Evolutionary conservation across 92 coral and sea anemone species (phyloP).

Genomic region (Isaurus tuberculatus): DNA sequence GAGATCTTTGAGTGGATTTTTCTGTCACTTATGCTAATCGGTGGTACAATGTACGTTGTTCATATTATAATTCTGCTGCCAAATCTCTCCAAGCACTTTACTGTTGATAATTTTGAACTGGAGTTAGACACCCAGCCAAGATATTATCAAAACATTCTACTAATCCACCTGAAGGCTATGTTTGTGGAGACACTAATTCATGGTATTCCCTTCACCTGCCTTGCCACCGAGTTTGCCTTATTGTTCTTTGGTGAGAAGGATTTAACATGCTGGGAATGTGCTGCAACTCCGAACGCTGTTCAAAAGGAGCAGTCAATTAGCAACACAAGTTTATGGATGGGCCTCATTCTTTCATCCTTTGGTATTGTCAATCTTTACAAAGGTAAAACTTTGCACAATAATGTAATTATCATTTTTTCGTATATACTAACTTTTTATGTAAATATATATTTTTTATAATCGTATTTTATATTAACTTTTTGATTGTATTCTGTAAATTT

Average conservation of each 20-base stretch:
- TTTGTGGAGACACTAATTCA: conserved; percentile 78
- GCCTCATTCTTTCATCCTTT: conserved; percentile 74
- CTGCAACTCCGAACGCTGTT: conserved; percentile 49
- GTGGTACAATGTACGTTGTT: conserved; percentile 71
- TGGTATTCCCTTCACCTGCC: conserved; percentile 81
- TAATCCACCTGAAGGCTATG: conserved; percentile 81
- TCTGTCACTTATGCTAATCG: conserved; percentile 66
- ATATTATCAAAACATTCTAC: conserved; percentile 74
- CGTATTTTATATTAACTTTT: background rate
- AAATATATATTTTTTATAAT: too few species aligned
- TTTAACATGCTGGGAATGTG: conserved; percentile 88
- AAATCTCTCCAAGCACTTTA: conserved; percentile 77
- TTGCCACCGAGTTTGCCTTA: conserved; percentile 72
- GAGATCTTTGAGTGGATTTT: conserved; percentile 77
- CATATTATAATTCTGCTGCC: conserved; percentile 75
- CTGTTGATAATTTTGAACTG: conserved; percentile 65
- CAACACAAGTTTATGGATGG: conserved; percentile 78
- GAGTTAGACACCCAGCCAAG: conserved; percentile 74
- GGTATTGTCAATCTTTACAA: conserved; percentile 75
- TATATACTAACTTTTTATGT: too few species aligned
- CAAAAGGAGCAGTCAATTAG: conserved; percentile 69
- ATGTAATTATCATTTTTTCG: background rate
- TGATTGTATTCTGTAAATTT: too few species aligned
- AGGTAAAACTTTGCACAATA: conserved; percentile 56
- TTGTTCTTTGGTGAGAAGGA: conserved; percentile 75